Evolutionary conservation across 2,113 vertebrate species (phyloP).

Genomic region (Tauraco erythrolophus): DNA sequence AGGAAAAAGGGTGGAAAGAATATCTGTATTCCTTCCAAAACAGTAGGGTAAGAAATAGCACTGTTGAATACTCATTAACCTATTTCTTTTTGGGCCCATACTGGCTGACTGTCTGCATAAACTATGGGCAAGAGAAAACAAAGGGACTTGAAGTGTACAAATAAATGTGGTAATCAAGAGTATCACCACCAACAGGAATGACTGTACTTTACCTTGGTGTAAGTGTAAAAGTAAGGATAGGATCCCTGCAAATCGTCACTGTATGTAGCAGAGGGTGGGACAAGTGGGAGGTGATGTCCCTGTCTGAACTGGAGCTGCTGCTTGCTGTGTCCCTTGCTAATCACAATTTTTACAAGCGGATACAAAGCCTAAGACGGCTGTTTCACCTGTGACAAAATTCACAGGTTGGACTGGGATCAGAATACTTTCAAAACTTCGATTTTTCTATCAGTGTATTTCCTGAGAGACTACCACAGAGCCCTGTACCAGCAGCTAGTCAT

Average conservation of each 20-base stretch:
- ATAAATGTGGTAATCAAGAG: not conserved
- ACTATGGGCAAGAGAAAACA: not conserved
- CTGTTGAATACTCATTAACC: not conserved
- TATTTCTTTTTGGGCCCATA: not conserved
- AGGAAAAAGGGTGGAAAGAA: not conserved
- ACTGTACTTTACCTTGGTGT: not conserved
- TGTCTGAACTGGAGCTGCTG: not conserved
- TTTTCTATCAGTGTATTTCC: not conserved
- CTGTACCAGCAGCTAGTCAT: not conserved
- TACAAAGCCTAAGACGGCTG: accelerated
- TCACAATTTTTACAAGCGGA: not conserved
- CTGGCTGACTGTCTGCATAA: not conserved
- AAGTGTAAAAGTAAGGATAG: not conserved
- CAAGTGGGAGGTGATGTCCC: not conserved
- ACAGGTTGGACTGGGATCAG: not conserved
- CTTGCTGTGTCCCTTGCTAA: not conserved
- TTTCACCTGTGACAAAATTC: not conserved
- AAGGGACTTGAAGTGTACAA: not conserved
- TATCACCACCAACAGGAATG: not conserved
- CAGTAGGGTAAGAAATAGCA: not conserved
- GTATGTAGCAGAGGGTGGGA: not conserved
- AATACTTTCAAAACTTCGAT: not conserved
- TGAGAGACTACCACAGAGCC: not conserved
- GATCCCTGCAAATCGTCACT: not conserved
- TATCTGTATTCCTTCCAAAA: not conserved